phyloP scores from a whole-genome alignment of 2,113 vertebrate genomes.

The Nyctereutes procyonoides region DNA sequence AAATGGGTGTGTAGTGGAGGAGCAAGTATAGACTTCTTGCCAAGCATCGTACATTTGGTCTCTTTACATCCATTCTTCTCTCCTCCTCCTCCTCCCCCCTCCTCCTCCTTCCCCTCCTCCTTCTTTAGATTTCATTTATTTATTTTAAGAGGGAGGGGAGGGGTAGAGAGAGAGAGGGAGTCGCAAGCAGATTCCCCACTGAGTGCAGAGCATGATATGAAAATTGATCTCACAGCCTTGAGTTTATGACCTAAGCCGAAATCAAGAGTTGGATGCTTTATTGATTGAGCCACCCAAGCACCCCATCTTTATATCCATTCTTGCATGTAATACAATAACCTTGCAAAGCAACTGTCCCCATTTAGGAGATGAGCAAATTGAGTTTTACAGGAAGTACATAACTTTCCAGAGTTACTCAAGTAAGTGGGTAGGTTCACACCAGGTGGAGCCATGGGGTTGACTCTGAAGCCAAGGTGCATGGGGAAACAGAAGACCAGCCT shows the following conservation, averaged over 20 bases:
- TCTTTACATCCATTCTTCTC: not conserved
- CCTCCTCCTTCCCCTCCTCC: too few relatives aligned
- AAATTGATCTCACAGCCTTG: not conserved
- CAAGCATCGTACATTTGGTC: too few relatives aligned
- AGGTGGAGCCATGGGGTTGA: not conserved
- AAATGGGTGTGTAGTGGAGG: not conserved
- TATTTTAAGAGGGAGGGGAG: not conserved
- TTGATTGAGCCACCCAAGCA: not conserved
- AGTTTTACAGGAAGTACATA: not conserved
- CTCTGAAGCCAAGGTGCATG: not conserved
- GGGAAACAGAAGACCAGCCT: not conserved
- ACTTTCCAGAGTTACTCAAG: not conserved
- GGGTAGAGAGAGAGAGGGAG: not conserved
- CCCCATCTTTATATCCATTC: not conserved
- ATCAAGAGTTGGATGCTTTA: not conserved
- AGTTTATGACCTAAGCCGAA: not conserved
- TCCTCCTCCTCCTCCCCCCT: too few relatives aligned
- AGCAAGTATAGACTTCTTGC: rapidly evolving
- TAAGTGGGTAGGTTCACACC: not conserved
- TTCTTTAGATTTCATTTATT: not conserved
- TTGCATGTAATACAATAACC: not conserved
- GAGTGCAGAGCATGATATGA: not conserved
- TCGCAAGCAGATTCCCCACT: not conserved
- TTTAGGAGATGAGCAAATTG: constrained; percentile 3
- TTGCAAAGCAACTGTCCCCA: not conserved